Percentiles rank a stretch among this genome's conserved stretches.
phyloP scores from a whole-genome alignment of 2,113 vertebrate species.

The Macroglossus sobrinus region DNA sequence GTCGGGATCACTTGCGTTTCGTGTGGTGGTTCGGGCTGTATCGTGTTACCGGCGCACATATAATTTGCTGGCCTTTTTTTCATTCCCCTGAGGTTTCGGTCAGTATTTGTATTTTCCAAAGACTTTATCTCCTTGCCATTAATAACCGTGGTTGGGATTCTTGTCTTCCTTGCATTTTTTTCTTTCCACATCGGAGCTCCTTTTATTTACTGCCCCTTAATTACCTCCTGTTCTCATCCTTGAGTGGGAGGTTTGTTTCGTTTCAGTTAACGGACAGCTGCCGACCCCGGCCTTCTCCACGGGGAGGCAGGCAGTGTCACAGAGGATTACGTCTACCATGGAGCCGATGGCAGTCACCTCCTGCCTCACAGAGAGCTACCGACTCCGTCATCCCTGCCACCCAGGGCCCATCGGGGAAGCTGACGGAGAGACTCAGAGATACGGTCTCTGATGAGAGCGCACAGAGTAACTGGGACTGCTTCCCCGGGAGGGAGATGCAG shows the following conservation, averaged over 20 bases:
- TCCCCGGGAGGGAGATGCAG: neutral
- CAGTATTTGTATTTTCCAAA: constrained; percentile 23
- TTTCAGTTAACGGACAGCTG: neutral
- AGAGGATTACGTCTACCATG: rapidly evolving
- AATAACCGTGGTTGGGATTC: constrained; percentile 28
- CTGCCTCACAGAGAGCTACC: neutral
- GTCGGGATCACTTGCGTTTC: neutral
- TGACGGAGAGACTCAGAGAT: neutral
- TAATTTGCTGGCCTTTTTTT: constrained; percentile 50
- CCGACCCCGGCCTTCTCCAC: neutral
- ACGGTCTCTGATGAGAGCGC: neutral
- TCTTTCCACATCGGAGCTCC: neutral
- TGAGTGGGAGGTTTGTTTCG: neutral
- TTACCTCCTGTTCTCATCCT: neutral
- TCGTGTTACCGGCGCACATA: constrained; percentile 6
- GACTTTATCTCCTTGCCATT: constrained; percentile 58
- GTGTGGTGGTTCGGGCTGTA: neutral
- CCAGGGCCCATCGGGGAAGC: neutral
- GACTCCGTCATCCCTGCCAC: neutral
- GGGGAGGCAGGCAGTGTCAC: rapidly evolving
- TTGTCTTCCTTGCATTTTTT: neutral
- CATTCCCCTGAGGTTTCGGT: constrained; percentile 25
- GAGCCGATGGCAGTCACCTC: neutral
- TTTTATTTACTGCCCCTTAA: neutral
- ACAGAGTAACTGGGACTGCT: neutral